phyloP scores from a whole-genome alignment of 2,888 invertebrate species.

The Scelioninae gen. 1 region DNA sequence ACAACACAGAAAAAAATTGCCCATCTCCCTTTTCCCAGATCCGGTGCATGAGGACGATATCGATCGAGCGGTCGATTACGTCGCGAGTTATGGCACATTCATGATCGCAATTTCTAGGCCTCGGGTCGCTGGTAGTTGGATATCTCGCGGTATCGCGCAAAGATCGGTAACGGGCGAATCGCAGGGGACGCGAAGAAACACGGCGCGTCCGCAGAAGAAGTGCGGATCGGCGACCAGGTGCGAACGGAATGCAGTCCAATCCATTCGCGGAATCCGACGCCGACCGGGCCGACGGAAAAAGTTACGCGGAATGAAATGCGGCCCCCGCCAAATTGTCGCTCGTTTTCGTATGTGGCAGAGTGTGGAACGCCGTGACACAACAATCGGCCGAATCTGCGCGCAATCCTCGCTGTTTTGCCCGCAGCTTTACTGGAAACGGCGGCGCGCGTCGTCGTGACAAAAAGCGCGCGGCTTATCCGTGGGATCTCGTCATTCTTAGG shows the following conservation, averaged over 20 bases:
- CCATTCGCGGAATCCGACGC: slow-evolving; percentile 83
- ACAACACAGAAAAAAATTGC: neutral
- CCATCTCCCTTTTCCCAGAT: slow-evolving; percentile 48
- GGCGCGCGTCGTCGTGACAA: slow-evolving; percentile 40
- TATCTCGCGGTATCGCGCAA: slow-evolving; percentile 68
- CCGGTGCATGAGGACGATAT: slow-evolving; percentile 60
- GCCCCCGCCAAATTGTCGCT: slow-evolving; percentile 75
- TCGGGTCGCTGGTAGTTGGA: slow-evolving; percentile 60
- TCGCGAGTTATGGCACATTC: slow-evolving; percentile 70
- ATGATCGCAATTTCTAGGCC: slow-evolving; percentile 69
- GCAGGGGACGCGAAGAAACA: slow-evolving; percentile 58
- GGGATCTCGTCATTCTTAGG: slow-evolving; percentile 48
- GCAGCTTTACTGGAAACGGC: slow-evolving; percentile 56
- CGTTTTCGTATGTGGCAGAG: slow-evolving; percentile 19
- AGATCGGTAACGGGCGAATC: slow-evolving; percentile 60
- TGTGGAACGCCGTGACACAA: slow-evolving; percentile 55
- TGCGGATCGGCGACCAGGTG: slow-evolving; percentile 79
- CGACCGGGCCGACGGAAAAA: slow-evolving; percentile 79
- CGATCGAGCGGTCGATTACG: slow-evolving; percentile 70
- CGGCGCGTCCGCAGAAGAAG: slow-evolving; percentile 64
- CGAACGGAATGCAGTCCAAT: slow-evolving; percentile 84
- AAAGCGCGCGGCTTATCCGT: slow-evolving; percentile 48
- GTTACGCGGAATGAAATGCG: slow-evolving; percentile 79
- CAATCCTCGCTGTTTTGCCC: slow-evolving; percentile 63
- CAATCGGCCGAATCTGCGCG: slow-evolving; percentile 50